Base-by-base conservation (phyloP, 2,888 invertebrate genomes). In the Zele albiditarsus region DNA sequence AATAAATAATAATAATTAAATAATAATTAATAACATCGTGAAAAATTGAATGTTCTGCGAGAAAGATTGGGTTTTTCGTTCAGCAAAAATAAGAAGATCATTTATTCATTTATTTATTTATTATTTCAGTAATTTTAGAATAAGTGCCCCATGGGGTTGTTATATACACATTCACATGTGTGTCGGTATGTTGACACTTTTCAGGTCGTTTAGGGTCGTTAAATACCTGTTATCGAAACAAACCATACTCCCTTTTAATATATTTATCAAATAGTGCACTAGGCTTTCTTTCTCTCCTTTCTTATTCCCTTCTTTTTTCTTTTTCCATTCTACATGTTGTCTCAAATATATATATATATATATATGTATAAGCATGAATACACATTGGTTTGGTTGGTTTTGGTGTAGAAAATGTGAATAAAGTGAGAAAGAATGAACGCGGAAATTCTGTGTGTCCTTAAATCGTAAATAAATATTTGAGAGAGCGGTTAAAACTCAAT, bases 381-480 rank as follows among this genome's bases (percentile, higher is more conserved):
- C n/a, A 38, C 16, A 12, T 63, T 58, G 31, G 62, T 28, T 42
- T 65, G 38, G 33, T 62, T 38, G 38, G 12, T 38, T 38, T 38
- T 38, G 38, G 38, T 38, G 38, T 12, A 38, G 58, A 58, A 57
- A 70, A 66, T 62, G 75, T 70, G 49, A 53, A 63, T 38, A 80
- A 81, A 80, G 78, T 79, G 80, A 79, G 73, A 78, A 77, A 80
- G 76, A 79, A 76, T 78, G 75, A 79, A 81, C 80, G 79, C 82
- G 81, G 81, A 84, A 86, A 84, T 83, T 82, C 81, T 79, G n/a
- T 46, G 42, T 42, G 78, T 79, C 73, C 83, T 86, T 84, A 84
- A 86, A 87, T 86, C 85, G 85, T 82, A 80, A 84, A 82, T 84
- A 84, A 87, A 87, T 86, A 87, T 87, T 87, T 86, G 81, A 82